A percentile compares a stretch with the other conserved stretches of the same genome.
phyloP scores from a whole-genome alignment of 2,888 invertebrate genomes.

The Chrysolina oricalcia region DNA sequence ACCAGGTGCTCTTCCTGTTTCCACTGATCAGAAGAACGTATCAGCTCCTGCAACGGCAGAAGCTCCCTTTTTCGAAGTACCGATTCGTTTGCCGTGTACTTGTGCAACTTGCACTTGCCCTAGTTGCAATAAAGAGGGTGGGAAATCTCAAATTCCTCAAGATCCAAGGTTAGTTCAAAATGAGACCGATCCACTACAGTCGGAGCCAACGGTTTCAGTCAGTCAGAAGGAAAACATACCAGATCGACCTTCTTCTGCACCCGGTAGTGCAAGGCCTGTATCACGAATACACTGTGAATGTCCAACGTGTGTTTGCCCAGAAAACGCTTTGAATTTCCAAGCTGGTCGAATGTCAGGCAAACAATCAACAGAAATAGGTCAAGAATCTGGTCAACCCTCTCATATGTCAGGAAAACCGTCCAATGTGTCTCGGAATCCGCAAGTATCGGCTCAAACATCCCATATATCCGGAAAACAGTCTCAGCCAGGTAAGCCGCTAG shows the following conservation, averaged over 20 bases:
- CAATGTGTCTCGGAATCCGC: too few relatives aligned
- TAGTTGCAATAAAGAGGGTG: slow-evolving; percentile 49
- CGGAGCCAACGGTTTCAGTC: slow-evolving; percentile 22
- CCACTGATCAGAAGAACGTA: neutral
- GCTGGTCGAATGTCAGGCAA: neutral
- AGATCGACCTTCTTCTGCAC: slow-evolving; percentile 34
- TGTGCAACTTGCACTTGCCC: slow-evolving; percentile 51
- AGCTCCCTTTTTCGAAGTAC: slow-evolving; percentile 50
- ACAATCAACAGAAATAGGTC: neutral
- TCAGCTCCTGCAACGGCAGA: slow-evolving; percentile 15
- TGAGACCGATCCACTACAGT: slow-evolving; percentile 15
- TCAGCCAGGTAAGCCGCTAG: neutral
- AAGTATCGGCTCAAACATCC: slow-evolving; percentile 6
- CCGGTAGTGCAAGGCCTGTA: slow-evolving; percentile 14
- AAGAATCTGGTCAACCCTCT: neutral
- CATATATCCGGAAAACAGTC: neutral
- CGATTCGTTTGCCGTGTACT: slow-evolving; percentile 41
- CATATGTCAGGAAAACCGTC: too few relatives aligned
- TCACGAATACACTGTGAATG: slow-evolving; percentile 49
- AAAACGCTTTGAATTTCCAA: neutral
- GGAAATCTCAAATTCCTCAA: neutral
- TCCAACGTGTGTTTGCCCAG: slow-evolving; percentile 52
- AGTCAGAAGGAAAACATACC: slow-evolving; percentile 9
- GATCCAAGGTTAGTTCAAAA: slow-evolving; percentile 12
- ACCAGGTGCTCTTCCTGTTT: neutral